These are phyloP conservation scores for Amphipyra tragopoginis DNA, from an alignment of 2,888 invertebrate species.

Conservation along the genomic window DNA sequence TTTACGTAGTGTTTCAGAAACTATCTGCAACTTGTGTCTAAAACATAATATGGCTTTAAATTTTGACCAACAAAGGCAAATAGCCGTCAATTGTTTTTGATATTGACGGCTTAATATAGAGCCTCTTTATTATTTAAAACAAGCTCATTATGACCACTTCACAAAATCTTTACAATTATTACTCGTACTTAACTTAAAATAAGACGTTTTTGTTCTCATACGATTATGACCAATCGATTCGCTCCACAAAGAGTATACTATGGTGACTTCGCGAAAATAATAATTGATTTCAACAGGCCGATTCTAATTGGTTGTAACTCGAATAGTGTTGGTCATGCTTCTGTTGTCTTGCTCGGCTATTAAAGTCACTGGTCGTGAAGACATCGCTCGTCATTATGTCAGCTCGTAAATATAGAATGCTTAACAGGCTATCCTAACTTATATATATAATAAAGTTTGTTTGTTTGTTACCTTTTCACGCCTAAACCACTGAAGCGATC, in stretches of 20 bases:
- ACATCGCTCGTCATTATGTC: too few species aligned
- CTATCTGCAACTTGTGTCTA: too few species aligned
- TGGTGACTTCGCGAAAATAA: constrained; percentile 32
- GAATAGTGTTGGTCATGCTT: background rate
- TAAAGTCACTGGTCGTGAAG: too few species aligned
- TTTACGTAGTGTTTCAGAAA: too few species aligned
- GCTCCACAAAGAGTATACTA: background rate
- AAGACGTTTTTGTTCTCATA: background rate
- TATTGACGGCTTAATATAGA: too few species aligned
- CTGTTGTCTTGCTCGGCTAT: too few species aligned
- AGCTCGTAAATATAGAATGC: too few species aligned
- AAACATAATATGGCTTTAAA: too few species aligned
- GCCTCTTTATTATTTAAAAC: constrained; percentile 2
- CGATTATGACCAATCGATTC: constrained; percentile 22
- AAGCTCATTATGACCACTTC: background rate
- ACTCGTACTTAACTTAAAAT: background rate
- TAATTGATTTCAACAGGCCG: constrained; percentile 8
- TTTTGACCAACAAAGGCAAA: background rate
- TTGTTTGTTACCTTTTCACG: too few species aligned
- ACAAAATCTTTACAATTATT: background rate
- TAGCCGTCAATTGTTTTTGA: background rate
- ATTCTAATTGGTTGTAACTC: constrained; percentile 14
- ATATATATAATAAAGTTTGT: too few species aligned
- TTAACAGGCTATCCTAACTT: too few species aligned
- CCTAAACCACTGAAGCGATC: too few species aligned